A percentile compares a stretch with the other conserved stretches of the same genome.
These are phyloP conservation scores for Pantherophis guttatus DNA, from an alignment of 2,113 vertebrate species.

Conservation along the genomic window DNA sequence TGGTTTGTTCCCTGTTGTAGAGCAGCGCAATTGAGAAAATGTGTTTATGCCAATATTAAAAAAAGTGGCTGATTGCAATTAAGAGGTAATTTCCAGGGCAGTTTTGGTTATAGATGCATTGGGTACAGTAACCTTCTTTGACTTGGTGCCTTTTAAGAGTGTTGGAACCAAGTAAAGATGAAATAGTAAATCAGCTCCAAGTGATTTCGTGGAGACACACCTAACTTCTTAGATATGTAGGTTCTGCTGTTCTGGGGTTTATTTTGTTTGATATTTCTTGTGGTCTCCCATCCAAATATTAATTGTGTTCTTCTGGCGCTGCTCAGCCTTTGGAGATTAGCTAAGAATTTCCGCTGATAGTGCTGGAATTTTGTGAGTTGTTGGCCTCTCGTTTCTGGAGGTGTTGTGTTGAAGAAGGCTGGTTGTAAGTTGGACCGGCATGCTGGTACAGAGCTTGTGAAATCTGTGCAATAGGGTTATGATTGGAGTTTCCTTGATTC, in stretches of 20 bases:
- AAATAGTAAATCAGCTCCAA: background rate
- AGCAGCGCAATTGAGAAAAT: background rate
- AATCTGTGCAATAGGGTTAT: background rate
- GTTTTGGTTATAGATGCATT: background rate
- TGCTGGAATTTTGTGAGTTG: background rate
- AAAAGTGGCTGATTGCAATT: background rate
- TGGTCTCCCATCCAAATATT: background rate
- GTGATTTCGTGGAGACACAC: background rate
- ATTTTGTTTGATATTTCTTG: background rate
- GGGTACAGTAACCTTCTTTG: background rate
- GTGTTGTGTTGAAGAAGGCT: background rate
- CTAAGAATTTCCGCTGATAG: background rate
- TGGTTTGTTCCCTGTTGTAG: background rate
- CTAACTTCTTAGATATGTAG: background rate
- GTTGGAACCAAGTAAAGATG: background rate
- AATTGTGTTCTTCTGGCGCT: background rate
- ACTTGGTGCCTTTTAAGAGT: background rate
- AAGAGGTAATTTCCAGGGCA: conserved; percentile 3
- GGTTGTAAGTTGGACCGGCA: background rate
- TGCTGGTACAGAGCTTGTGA: background rate
- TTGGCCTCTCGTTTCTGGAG: background rate
- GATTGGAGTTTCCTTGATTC: background rate
- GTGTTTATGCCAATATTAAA: background rate
- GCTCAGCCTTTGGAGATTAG: background rate
- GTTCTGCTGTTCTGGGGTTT: background rate